A percentile compares a stretch with the other conserved stretches of the same genome.
Conservation (phyloP, 2,888 invertebrate species). For the Agrochola macilenta region DNA sequence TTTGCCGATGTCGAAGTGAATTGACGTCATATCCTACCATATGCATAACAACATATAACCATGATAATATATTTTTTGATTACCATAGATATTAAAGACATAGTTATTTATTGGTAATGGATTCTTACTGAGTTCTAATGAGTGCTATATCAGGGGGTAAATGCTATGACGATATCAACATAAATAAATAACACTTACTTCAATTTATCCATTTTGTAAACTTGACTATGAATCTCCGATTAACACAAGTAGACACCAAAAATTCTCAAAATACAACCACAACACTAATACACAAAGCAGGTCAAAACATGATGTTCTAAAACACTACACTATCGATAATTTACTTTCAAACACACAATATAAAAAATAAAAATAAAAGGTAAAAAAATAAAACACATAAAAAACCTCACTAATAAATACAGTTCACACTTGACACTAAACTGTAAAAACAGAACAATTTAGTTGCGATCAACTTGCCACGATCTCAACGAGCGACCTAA, state of each 20-base stretch:
- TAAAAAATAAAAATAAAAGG: background rate
- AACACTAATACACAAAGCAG: background rate
- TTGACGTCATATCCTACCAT: background rate
- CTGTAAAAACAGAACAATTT: background rate
- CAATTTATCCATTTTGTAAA: slow-evolving; percentile 29
- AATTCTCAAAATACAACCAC: background rate
- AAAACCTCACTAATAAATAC: background rate
- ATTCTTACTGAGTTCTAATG: background rate
- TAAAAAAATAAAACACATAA: background rate
- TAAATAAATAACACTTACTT: slow-evolving; percentile 38
- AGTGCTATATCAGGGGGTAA: too few species aligned
- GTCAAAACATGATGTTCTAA: background rate
- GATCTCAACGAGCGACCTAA: slow-evolving; percentile 20
- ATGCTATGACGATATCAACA: background rate
- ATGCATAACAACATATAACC: background rate
- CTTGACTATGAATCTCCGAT: background rate
- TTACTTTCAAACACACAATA: background rate
- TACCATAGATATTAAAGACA: background rate
- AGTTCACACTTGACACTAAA: slow-evolving; percentile 1
- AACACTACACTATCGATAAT: background rate
- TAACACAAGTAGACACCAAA: background rate
- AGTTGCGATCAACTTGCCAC: background rate
- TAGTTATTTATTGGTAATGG: background rate
- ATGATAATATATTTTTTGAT: too few species aligned
- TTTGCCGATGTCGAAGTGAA: too few species aligned